A percentile compares a stretch with the other conserved stretches of the same genome.
These are phyloP conservation scores for Meandrusa payeni DNA, from an alignment of 2,888 invertebrate genomes.

Conservation along the genomic window DNA sequence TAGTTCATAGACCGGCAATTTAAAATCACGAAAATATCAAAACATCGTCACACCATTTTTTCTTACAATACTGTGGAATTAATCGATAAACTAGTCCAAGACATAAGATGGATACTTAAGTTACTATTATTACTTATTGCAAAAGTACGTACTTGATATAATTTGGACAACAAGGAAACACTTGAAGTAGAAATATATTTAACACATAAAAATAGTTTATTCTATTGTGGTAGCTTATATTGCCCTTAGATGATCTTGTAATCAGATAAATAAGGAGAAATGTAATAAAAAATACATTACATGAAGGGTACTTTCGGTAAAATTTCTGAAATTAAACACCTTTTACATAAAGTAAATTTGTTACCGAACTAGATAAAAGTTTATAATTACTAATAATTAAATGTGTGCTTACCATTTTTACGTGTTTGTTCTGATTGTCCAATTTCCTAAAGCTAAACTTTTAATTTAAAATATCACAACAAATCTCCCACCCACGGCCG, in stretches of 20 bases:
- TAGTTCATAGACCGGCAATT: too few species aligned
- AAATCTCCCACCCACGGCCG: constrained; percentile 61
- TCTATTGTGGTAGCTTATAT: too few species aligned
- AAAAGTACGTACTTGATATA: constrained; percentile 1
- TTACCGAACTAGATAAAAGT: neutral
- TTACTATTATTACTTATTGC: too few species aligned
- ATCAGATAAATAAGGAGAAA: too few species aligned
- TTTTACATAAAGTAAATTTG: neutral
- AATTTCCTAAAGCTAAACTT: constrained; percentile 43
- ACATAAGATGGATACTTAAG: too few species aligned
- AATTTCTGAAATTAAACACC: constrained; percentile 5
- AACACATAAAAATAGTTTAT: too few species aligned
- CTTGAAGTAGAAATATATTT: constrained; percentile 12
- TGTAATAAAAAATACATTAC: too few species aligned
- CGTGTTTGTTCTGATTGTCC: constrained; percentile 39
- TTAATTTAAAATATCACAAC: constrained; percentile 58
- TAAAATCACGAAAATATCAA: too few species aligned
- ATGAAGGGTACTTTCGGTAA: constrained; percentile 2
- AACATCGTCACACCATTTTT: too few species aligned
- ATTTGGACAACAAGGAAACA: constrained; percentile 9
- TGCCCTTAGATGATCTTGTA: too few species aligned
- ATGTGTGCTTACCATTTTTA: constrained; percentile 53
- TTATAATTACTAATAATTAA: neutral
- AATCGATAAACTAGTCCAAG: too few species aligned
- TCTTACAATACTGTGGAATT: too few species aligned